Conservation (phyloP, 2,797 vertebrate species). For the Discoglossus pictus region DNA sequence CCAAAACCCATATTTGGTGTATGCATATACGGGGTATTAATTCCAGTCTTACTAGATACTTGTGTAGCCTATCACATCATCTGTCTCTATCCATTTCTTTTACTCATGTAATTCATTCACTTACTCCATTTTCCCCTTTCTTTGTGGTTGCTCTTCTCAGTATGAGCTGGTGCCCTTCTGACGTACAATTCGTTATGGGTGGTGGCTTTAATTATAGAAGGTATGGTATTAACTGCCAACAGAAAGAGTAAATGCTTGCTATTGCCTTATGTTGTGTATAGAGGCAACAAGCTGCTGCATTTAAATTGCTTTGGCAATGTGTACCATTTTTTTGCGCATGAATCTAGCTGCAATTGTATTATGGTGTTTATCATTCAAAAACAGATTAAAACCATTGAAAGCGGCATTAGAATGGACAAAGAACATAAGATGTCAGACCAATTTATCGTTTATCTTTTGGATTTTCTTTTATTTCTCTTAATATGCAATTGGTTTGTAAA, state of each 20-base stretch:
- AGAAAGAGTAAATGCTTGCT: background rate
- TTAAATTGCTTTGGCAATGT: constrained; percentile 7
- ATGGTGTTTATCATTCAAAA: no score
- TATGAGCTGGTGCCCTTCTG: constrained; percentile 85
- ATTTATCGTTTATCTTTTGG: background rate
- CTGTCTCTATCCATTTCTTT: background rate
- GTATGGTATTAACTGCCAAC: constrained; percentile 67
- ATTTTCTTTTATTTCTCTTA: no score
- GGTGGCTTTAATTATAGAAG: constrained; percentile 80
- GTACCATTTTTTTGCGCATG: background rate
- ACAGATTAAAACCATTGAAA: no score
- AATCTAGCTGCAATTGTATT: background rate
- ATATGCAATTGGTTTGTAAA: no score
- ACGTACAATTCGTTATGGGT: constrained; percentile 70
- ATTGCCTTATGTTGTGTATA: constrained; percentile 8
- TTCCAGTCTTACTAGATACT: background rate
- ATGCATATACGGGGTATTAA: no score
- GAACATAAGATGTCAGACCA: no score
- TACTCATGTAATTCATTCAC: constrained; percentile 57
- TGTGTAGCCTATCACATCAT: background rate
- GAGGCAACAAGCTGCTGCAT: background rate
- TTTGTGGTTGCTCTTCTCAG: constrained; percentile 69
- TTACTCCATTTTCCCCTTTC: constrained; percentile 61
- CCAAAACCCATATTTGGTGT: no score
- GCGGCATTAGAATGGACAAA: no score